Conservation (phyloP, 2,888 invertebrate species). For the Nineta flava region DNA sequence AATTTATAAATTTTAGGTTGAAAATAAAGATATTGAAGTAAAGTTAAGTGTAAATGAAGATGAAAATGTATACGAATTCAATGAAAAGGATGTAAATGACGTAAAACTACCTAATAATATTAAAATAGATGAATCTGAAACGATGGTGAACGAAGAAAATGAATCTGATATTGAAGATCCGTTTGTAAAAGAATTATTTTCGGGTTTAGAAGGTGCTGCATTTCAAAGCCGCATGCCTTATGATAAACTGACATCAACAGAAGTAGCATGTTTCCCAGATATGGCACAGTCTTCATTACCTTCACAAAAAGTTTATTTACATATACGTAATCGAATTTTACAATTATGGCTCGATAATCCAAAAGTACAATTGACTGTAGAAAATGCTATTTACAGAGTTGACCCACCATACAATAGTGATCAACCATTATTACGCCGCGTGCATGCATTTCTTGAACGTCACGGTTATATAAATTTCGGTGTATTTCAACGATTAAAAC, state of each 20-base stretch:
- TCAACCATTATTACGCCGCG: conserved; percentile 60
- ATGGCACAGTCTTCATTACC: conserved; percentile 68
- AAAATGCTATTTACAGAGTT: conserved; percentile 65
- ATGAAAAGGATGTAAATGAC: conserved; percentile 41
- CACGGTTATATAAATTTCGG: conserved; percentile 98
- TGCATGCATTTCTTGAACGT: conserved; percentile 83
- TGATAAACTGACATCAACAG: conserved; percentile 86
- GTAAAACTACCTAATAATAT: conserved; percentile 38
- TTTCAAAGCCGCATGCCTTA: conserved; percentile 88
- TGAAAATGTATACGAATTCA: conserved; percentile 43
- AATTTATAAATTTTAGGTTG: conserved; percentile 30
- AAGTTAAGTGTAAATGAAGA: conserved; percentile 43
- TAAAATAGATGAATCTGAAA: conserved; percentile 26
- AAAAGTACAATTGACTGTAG: conserved; percentile 74
- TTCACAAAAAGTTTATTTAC: conserved; percentile 75
- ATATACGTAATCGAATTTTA: conserved; percentile 77
- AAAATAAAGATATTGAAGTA: conserved; percentile 50
- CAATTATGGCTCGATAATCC: conserved; percentile 96
- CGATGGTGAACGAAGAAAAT: conserved; percentile 31
- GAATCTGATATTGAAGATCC: conserved; percentile 53
- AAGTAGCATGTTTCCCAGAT: conserved; percentile 88
- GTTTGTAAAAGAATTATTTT: conserved; percentile 29
- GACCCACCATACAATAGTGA: conserved; percentile 90
- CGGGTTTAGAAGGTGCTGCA: conserved; percentile 68
- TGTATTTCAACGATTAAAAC: conserved; percentile 74